Evolutionary conservation across 2,797 vertebrate genomes (phyloP), one percentile per base, ranked within the genome.

Genomic region (Hylomyscus alleni): DNA sequence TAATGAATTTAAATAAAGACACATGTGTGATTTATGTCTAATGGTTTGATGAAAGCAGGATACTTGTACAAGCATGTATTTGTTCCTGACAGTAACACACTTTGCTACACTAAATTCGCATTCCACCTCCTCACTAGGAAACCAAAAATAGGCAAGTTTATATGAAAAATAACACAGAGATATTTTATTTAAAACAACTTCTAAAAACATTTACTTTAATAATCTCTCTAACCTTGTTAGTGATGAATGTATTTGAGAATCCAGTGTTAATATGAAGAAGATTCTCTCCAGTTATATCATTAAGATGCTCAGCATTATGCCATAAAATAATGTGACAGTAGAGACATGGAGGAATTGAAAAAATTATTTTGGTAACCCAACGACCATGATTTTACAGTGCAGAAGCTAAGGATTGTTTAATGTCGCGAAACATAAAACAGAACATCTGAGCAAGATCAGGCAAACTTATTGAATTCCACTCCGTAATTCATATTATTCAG

Each of bases 141-240:
- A 40, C 78, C 89, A 95, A 96, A 98, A 98, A 98, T 97, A 98
- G 94, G 83, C 84, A 24, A 1, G 93, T 97, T 96, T 98, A 97
- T 65, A 84, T 93, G 97, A 98, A 95, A 20, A 97, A 94, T 87
- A 97, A 9, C 77, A 31, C 22, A 94, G 73, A 98, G 75, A 15
- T 97, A 95, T 93, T 98, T 96, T 76, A 92, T 77, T 97, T 96
- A 92, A 97, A 98, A 95, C 26, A 86, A 80, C 96, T 97, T 97
- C 52, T 37, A 14, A 95, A 98, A 98, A 98, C 98, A 97, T 98
- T 98, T 98, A 98, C 97, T 98, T 81, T 96, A 97, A 97, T 97
- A 95, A 95, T 98, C 97, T 98, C 60, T 10, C 88, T 82, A 14
- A 60, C n/a, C 52, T 95, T 93, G 40, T 86, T 96, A 96, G 50